phyloP scores from a whole-genome alignment of 2,113 vertebrate species.

The Elachura formosa region DNA sequence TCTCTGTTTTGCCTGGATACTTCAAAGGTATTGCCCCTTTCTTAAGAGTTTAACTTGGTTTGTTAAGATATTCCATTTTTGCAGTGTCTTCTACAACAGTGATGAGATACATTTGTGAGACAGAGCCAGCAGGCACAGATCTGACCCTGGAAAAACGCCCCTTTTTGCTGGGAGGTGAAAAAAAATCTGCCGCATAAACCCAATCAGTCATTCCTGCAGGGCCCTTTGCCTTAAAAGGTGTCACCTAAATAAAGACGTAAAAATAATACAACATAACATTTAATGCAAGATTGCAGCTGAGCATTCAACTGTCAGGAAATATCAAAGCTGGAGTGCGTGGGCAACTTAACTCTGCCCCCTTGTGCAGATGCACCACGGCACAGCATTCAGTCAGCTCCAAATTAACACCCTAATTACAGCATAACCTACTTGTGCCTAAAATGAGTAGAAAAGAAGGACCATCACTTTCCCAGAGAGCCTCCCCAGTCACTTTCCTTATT shows the following conservation, averaged over 20 bases:
- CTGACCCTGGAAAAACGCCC: fast-evolving
- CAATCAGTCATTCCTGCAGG: not conserved
- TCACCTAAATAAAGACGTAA: slow-evolving; percentile 18
- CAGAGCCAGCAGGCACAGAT: not conserved
- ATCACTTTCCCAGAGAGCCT: not conserved
- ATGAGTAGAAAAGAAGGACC: not conserved
- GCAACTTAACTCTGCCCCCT: slow-evolving; percentile 58
- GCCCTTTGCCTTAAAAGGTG: slow-evolving; percentile 19
- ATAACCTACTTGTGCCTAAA: not conserved
- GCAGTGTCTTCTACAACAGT: not conserved
- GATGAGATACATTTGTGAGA: not conserved
- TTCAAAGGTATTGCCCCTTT: not conserved
- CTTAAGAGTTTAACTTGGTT: not conserved
- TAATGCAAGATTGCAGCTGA: slow-evolving; percentile 29
- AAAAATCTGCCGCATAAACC: fast-evolving
- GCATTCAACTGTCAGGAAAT: slow-evolving; percentile 31
- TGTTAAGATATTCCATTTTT: not conserved
- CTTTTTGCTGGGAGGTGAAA: not conserved
- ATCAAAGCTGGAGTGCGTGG: not conserved
- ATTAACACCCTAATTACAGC: not conserved
- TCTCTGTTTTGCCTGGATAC: not conserved
- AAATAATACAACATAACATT: slow-evolving; percentile 2
- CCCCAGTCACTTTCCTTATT: not conserved
- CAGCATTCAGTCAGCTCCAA: not conserved
- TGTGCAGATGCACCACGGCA: not conserved